Base-by-base conservation (phyloP, 2,113 vertebrate species). In the Pteronura brasiliensis region DNA sequence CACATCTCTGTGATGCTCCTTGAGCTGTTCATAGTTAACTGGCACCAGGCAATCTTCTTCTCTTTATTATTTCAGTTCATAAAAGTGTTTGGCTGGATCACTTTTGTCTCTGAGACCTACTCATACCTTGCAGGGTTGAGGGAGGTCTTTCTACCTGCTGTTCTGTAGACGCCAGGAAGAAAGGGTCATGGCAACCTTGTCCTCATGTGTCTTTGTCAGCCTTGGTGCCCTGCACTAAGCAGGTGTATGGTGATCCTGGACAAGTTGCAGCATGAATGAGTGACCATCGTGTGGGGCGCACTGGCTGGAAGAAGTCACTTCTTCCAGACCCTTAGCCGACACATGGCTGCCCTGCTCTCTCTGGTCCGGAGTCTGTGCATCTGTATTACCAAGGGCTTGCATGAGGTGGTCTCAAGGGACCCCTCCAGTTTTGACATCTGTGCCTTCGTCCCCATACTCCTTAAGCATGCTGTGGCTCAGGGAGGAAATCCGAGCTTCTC, bases 401-500 rank as follows among this genome's bases (percentile, higher is more conserved):
- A 6, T 17, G 13, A 7, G 14, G 49, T 71, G 14, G 63, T 72
- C 84, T 71, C 86, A n/a, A 18, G 77, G 15, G 55, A 52, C n/a
- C 36, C 67, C 49, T 95, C 36, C 27, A 90, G 63, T 27, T 69
- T 82, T 74, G 84, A 85, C 74, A 94, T 93, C 81, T 86, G 74
- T 65, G 44, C 74, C 67, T 94, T 27, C 8, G 36, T 61, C 95
- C 90, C 44, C 95, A 80, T 39, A 47, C 82, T 42, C 86, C 90
- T 96, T 67, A 89, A 88, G n/a, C 88, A 61, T 87, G 61, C 11
- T 72, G 76, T 71, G 31, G 11, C 88, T 89, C 61, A 0, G 55
- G 86, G 96, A 96, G 77, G 93, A 93, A 92, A 86, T 95, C 67
- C 4, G 31, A 88, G 98, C 80, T 88, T 76, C 57, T 88, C 63